These are phyloP conservation scores for Theocolax elegans DNA, from an alignment of 1,140 invertebrate species.

Conservation along the genomic window DNA sequence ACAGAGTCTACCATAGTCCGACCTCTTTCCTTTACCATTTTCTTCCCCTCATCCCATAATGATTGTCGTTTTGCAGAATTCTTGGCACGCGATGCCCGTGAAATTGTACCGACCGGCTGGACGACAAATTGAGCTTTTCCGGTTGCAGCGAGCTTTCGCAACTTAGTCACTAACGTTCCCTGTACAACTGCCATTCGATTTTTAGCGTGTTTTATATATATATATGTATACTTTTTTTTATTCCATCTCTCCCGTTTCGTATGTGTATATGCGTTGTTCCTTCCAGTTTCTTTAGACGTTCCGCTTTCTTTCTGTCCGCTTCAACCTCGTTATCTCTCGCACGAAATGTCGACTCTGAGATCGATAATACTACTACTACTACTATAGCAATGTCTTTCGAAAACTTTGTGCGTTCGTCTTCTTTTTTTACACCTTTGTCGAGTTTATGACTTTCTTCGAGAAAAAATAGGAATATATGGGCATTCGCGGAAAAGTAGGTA, in stretches of 20 bases:
- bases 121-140: constrained; percentile 49
- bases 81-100: constrained; percentile 47
- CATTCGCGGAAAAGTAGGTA: too few relatives aligned
- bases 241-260: too few relatives aligned
- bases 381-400: not conserved
- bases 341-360: constrained; percentile 1
- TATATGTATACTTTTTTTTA: not conserved
- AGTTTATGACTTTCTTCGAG: not conserved
- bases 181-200: constrained; percentile 6
- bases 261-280: not conserved
- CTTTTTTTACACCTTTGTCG: not conserved
- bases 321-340: constrained; percentile 3
- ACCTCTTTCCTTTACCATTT: too few relatives aligned
- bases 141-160: constrained; percentile 20
- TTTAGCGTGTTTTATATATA: not conserved
- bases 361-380: not conserved
- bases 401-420: not conserved
- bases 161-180: constrained; percentile 15
- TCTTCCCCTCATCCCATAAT: constrained; percentile 39
- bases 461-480: not conserved
- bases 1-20: too few relatives aligned
- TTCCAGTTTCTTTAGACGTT: not conserved
- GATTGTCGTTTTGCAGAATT: constrained; percentile 45
- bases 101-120: constrained; percentile 42
- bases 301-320: not conserved